phyloP scores from a whole-genome alignment of 2,888 invertebrate genomes.

The Eupithecia vulgata region DNA sequence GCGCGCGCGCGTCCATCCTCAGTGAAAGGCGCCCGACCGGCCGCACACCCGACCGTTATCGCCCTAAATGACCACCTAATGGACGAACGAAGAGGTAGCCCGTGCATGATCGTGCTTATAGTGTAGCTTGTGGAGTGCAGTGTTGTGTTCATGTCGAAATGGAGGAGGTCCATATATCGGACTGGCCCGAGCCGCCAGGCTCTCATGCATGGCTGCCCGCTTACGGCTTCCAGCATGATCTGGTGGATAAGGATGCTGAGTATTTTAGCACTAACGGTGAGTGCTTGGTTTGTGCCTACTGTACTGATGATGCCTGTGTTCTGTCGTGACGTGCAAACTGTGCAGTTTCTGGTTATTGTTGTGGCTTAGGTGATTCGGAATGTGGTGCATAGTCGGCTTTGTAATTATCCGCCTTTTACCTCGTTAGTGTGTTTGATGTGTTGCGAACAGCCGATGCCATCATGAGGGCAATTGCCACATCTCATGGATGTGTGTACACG shows the following conservation, averaged over 20 bases:
- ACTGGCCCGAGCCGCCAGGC: slow-evolving; percentile 87
- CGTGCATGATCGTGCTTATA: slow-evolving; percentile 77
- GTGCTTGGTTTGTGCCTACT: slow-evolving; percentile 55
- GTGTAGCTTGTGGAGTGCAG: slow-evolving; percentile 79
- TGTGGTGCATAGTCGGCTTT: slow-evolving; percentile 41
- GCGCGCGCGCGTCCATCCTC: slow-evolving; percentile 63
- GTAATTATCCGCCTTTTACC: slow-evolving; percentile 36
- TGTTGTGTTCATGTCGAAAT: slow-evolving; percentile 79
- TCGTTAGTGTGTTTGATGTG: slow-evolving; percentile 40
- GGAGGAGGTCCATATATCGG: slow-evolving; percentile 87
- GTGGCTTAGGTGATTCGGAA: slow-evolving; percentile 54
- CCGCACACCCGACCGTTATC: slow-evolving; percentile 68
- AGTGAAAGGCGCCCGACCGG: slow-evolving; percentile 53
- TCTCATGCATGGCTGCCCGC: slow-evolving; percentile 91
- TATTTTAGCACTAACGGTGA: slow-evolving; percentile 86
- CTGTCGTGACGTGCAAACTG: slow-evolving; percentile 31
- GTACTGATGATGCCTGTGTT: slow-evolving; percentile 41
- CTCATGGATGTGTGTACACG: slow-evolving; percentile 45
- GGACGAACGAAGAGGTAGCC: slow-evolving; percentile 80
- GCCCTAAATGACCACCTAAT: slow-evolving; percentile 81
- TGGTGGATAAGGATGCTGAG: slow-evolving; percentile 85
- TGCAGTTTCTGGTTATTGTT: slow-evolving; percentile 47
- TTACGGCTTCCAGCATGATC: slow-evolving; percentile 89
- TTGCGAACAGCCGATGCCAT: slow-evolving; percentile 39
- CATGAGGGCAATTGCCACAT: slow-evolving; percentile 47